Percentiles rank a stretch among this genome's conserved stretches.
phyloP scores from a whole-genome alignment of 2,113 vertebrate genomes.

The Balaenoptera acutorostrata region DNA sequence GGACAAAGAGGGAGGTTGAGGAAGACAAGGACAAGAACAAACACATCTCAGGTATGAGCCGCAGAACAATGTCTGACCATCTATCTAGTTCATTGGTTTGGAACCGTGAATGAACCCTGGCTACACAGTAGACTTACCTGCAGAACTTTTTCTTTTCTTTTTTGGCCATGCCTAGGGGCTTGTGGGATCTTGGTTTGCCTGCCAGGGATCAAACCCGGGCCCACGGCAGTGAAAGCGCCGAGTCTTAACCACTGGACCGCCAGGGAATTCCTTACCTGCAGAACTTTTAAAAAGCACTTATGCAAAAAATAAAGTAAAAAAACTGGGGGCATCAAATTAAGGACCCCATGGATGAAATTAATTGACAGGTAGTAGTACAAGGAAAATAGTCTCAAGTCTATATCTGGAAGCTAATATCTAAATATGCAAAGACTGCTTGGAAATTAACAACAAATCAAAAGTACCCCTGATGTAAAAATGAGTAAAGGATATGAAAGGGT shows the following conservation, averaged over 20 bases:
- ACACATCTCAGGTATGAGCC: neutral
- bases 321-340: neutral
- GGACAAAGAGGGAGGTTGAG: neutral
- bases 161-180: rapidly evolving
- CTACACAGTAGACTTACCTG: neutral
- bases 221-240: neutral
- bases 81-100: neutral
- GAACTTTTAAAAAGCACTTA: neutral
- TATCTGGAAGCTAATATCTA: neutral
- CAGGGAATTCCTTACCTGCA: neutral
- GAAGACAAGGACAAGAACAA: neutral
- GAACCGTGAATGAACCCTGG: neutral
- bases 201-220: neutral
- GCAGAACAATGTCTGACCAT: neutral
- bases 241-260: neutral
- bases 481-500: neutral
- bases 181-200: neutral
- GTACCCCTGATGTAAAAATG: neutral
- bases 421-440: neutral
- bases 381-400: neutral
- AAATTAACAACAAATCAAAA: neutral
- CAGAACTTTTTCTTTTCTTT: neutral
- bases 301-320: neutral
- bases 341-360: neutral
- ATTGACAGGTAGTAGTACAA: neutral